These are phyloP conservation scores for Nesogale talazaci DNA, from an alignment of 2,113 vertebrate genomes.

Conservation along the genomic window DNA sequence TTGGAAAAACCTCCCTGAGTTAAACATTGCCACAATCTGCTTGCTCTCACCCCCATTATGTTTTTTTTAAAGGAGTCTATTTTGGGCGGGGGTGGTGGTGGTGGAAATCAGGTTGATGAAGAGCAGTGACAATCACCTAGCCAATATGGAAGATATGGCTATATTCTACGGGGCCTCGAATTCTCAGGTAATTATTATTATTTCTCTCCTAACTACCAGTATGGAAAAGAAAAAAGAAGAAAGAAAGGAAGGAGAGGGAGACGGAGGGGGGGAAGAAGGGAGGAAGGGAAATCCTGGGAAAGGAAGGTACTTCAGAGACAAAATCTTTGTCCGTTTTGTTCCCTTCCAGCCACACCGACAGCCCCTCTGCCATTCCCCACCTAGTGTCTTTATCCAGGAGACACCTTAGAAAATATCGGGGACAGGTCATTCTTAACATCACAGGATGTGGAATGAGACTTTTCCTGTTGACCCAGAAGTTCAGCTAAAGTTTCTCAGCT, in stretches of 20 bases:
- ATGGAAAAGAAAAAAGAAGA: neutral
- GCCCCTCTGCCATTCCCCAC: neutral
- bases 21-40: neutral
- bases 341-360: neutral
- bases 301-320: neutral
- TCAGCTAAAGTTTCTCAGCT: neutral
- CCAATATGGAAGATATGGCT: neutral
- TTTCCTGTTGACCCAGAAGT: constrained; percentile 51
- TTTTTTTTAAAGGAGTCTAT: constrained; percentile 18
- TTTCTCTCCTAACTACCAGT: neutral
- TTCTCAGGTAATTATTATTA: neutral
- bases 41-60: neutral
- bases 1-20: constrained; percentile 9
- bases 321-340: neutral
- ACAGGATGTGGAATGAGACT: neutral
- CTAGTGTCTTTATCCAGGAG: neutral
- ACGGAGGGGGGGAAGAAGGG: neutral
- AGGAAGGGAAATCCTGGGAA: too few relatives aligned
- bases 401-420: neutral
- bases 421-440: neutral
- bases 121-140: neutral
- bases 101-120: constrained; percentile 41
- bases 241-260: neutral
- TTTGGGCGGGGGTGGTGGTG: too few relatives aligned
- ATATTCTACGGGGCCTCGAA: neutral